Percentiles rank a stretch among this genome's conserved stretches.
Conservation (phyloP, 2,797 vertebrate species). For the Nasua narica region DNA sequence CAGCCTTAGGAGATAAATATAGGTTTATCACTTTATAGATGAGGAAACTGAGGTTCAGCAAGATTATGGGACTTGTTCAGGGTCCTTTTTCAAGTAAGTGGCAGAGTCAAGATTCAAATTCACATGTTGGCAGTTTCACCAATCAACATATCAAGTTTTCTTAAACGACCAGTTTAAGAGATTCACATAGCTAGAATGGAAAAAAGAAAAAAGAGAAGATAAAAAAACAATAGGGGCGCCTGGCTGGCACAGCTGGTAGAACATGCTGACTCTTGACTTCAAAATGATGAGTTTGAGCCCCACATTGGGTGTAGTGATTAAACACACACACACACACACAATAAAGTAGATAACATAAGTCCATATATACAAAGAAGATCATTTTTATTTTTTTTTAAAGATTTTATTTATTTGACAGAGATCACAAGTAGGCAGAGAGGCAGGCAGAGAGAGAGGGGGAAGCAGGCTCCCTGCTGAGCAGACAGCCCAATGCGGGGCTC, state of each 20-base stretch:
- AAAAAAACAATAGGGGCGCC: background rate
- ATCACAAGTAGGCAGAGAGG: too few relatives aligned
- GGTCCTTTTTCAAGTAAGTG: conserved; percentile 14
- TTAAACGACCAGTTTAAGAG: conserved; percentile 9
- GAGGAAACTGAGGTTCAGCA: background rate
- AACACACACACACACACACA: background rate
- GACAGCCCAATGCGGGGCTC: too few relatives aligned
- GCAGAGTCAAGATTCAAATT: background rate
- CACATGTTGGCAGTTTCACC: background rate
- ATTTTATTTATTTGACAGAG: too few relatives aligned
- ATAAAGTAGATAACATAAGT: background rate
- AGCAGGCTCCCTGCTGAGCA: too few relatives aligned
- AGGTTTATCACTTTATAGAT: background rate
- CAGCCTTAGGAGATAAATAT: background rate
- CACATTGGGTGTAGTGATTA: background rate
- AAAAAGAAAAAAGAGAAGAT: background rate
- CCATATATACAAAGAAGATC: background rate
- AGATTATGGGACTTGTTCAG: background rate
- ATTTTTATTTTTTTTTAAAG: too few relatives aligned
- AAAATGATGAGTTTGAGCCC: background rate
- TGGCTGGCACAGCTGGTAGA: background rate
- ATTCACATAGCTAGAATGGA: background rate
- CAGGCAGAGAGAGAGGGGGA: too few relatives aligned
- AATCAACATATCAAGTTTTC: background rate
- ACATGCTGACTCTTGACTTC: background rate